Percentiles rank a stretch among this genome's conserved stretches.
These are phyloP conservation scores for Ephialtes manifestator DNA, from an alignment of 2,888 invertebrate genomes.

Conservation along the genomic window DNA sequence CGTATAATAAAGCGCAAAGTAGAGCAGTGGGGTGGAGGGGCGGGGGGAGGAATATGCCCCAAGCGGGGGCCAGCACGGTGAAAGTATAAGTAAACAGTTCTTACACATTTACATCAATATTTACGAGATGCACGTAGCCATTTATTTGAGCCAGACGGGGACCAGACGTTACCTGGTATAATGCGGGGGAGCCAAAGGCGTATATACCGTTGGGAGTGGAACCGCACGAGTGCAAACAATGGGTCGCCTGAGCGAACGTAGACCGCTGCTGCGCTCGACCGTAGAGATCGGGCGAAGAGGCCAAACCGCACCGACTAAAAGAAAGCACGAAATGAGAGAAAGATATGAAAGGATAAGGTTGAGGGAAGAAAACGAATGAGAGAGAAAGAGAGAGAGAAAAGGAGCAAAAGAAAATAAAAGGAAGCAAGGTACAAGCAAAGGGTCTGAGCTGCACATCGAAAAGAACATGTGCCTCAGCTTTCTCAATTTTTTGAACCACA, in stretches of 20 bases:
- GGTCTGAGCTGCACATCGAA: too few relatives aligned
- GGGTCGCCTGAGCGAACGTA: constrained; percentile 47
- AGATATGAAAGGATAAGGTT: too few relatives aligned
- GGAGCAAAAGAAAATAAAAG: too few relatives aligned
- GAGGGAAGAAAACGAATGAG: too few relatives aligned
- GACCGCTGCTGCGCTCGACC: constrained; percentile 51
- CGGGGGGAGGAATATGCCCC: neutral
- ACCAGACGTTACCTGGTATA: constrained; percentile 10
- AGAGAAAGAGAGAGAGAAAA: too few relatives aligned
- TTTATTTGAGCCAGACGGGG: constrained; percentile 33
- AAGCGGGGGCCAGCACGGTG: neutral
- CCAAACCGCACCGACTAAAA: constrained; percentile 44
- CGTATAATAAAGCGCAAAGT: neutral
- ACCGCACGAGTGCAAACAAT: constrained; percentile 68
- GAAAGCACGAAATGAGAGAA: too few relatives aligned
- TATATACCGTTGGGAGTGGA: constrained; percentile 35
- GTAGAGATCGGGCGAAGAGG: constrained; percentile 42
- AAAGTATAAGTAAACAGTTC: constrained; percentile 48
- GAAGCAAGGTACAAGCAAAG: too few relatives aligned
- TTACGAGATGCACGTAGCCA: constrained; percentile 21
- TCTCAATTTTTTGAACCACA: too few relatives aligned
- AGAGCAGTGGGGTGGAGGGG: neutral
- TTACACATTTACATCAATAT: constrained; percentile 39
- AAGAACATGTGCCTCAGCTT: too few relatives aligned
- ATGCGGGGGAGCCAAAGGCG: neutral